Evolutionary conservation across 2,888 invertebrate genomes (phyloP), one percentile per base, ranked within the genome.

Genomic region (Patella ulyssiponensis): DNA sequence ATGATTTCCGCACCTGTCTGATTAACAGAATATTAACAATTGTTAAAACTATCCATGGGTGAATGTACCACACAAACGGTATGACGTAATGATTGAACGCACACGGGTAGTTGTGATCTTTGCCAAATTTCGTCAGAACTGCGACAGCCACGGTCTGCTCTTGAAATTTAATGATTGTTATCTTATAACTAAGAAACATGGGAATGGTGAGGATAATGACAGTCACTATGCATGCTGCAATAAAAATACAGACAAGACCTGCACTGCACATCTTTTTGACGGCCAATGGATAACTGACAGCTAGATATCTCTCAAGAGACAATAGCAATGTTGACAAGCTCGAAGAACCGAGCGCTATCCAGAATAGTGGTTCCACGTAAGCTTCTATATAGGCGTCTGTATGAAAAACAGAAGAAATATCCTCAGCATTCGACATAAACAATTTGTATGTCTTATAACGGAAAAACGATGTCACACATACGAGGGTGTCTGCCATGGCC

Each of bases 381-480:
- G 83, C 83, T 71, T 86, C 81, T 11, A 82, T 76, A 52, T 83
- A 86, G 9, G 85, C 80, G 69, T 85, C 84, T 33, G 83, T 80
- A 75, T 81, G 71, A 70, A 84, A 77, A 23, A 82, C 80, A 33
- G 82, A 75, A 53, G 78, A 76, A 14, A 81, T 76, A 15, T 81
- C 82, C 12, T 78, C 72, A n/a, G 70, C 73, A 17, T 85, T 84
- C 17, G 80, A 73, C 17, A 85, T 71, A 58, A 85, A 82, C 17
- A 85, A 53, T 73, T 84, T 85, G 72, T 85, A 86, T 11, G 83
- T 83, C 71, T 84, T 81, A 74, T 86, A 86, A 23, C 85, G 80
- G 58, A 85, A 84, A n/a, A 87, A 77, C 3, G 86, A 82, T 11
- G 85, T 84, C 9, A 86, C n/a, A 1, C 87, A 82, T 11, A 86